Conservation (phyloP, 37 sponge, comb jelly and placozoan species). For the Halichondria panicea region DNA sequence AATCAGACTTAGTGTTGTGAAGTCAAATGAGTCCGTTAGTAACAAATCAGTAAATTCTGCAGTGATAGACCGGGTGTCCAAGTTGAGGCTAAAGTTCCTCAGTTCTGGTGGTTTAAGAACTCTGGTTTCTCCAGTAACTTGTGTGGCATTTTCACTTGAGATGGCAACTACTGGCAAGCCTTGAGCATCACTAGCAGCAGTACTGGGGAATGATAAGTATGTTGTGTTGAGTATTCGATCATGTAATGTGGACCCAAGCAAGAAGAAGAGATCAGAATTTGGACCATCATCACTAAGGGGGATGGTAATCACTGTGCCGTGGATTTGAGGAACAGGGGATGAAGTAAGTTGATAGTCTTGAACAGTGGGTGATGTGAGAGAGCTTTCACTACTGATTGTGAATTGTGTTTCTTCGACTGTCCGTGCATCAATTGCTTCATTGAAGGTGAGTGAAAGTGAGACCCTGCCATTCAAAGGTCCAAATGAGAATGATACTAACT, state of each 20-base stretch:
- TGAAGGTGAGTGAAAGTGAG: constrained; percentile 72
- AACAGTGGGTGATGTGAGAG: constrained; percentile 9
- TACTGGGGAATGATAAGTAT: constrained; percentile 54
- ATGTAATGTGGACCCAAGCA: neutral
- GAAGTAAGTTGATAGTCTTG: constrained; percentile 39
- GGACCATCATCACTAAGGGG: constrained; percentile 46
- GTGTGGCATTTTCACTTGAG: constrained; percentile 20
- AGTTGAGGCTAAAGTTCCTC: constrained; percentile 54
- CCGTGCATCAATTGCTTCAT: constrained; percentile 62
- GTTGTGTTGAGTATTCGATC: constrained; percentile 38
- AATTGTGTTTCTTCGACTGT: constrained; percentile 57
- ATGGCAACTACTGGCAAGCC: constrained; percentile 37
- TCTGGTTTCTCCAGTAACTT: constrained; percentile 46
- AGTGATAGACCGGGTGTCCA: constrained; percentile 61
- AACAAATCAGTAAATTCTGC: constrained; percentile 66
- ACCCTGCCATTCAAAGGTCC: constrained; percentile 72
- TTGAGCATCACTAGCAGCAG: constrained; percentile 64
- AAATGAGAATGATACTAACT: constrained; percentile 64
- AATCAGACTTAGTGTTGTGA: constrained; percentile 53
- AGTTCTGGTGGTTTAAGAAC: constrained; percentile 70
- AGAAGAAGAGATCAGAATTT: constrained; percentile 39
- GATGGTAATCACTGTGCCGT: constrained; percentile 61
- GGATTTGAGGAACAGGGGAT: constrained; percentile 7
- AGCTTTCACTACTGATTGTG: constrained; percentile 33
- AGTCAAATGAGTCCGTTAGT: constrained; percentile 46